These are phyloP conservation scores for Sebastes itinus DNA, from an alignment of 2,797 vertebrate species.

Conservation along the genomic window DNA sequence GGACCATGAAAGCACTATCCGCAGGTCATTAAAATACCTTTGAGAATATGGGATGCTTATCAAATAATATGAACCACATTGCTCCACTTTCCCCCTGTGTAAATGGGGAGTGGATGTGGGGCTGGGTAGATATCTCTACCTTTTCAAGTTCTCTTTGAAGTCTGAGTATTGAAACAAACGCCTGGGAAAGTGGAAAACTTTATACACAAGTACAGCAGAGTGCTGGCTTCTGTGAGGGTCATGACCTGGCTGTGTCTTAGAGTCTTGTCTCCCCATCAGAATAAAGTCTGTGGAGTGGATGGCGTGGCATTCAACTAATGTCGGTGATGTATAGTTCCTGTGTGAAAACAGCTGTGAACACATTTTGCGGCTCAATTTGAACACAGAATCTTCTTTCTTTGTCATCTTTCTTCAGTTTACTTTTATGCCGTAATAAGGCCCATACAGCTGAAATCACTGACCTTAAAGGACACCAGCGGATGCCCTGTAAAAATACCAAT, in stretches of 20 bases:
- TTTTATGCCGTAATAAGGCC: not conserved
- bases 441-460: constrained; percentile 20
- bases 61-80: constrained; percentile 91
- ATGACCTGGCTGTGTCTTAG: constrained; percentile 16
- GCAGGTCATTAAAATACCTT: constrained; percentile 86
- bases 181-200: constrained; percentile 71
- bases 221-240: constrained; percentile 57
- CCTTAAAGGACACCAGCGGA: not conserved
- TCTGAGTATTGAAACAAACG: constrained; percentile 64
- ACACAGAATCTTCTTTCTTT: not conserved
- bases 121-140: constrained; percentile 77
- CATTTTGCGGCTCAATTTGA: not conserved
- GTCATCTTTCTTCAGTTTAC: not conserved
- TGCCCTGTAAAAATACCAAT: constrained; percentile 59
- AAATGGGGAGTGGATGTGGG: constrained; percentile 59
- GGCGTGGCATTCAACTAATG: not conserved
- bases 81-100: constrained; percentile 59
- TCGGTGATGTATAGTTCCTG: not conserved
- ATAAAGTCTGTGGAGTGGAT: not conserved
- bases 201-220: constrained; percentile 34
- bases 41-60: constrained; percentile 88
- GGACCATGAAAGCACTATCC: constrained; percentile 81
- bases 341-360: constrained; percentile 7
- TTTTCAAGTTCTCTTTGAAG: constrained; percentile 84
- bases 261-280: not conserved